Evolutionary conservation across 2,888 invertebrate genomes (phyloP), one percentile per base, ranked within the genome.

Genomic region (Euplagia quadripunctaria): DNA sequence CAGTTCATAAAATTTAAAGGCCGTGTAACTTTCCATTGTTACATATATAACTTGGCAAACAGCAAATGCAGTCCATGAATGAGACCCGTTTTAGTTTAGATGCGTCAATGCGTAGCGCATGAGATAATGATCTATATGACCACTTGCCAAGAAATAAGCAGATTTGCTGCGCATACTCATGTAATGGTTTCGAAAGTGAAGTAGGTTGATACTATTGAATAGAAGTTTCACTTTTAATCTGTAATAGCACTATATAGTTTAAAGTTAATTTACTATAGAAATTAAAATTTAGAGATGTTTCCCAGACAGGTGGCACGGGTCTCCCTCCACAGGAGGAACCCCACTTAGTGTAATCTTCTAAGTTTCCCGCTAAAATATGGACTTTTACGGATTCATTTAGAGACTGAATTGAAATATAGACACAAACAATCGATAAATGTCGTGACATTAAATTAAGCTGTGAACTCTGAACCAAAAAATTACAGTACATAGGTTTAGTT

Each of bases 71-170:
- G 66, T 55, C 20, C 11, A 78, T 83, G 80, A 82, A 83, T 82
- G 83, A 72, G 82, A 75, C 76, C 64, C 73, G 72, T 75, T 77
- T 77, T 58, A 72, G 72, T 75, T 78, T 76, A 77, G 78, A 68
- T 31, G 68, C 42, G 46, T 68, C 68, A 68, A 74, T 75, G 68
- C 74, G 73, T 75, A 68, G 75, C 68, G 68, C 52, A 31, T 63
- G 43, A 41, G 66, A 52, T 74, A 65, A 51, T 80, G 72, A 77
- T 65, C 69, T 71, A 78, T 72, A 58, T 74, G 72, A 71, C n/a
- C 49, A 64, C 58, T 68, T 82, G 82, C 81, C 82, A 82, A 82
- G 70, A 65, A 61, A 46, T 75, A 66, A 71, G n/a, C 43, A n/a
- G 67, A 20, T 43, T 65, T 51, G 52, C 52, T 74, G 73, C 69